Percentiles rank a stretch among this genome's conserved stretches.
phyloP scores from a whole-genome alignment of 1,140 invertebrate species.

The Aporrectodea caliginosa region DNA sequence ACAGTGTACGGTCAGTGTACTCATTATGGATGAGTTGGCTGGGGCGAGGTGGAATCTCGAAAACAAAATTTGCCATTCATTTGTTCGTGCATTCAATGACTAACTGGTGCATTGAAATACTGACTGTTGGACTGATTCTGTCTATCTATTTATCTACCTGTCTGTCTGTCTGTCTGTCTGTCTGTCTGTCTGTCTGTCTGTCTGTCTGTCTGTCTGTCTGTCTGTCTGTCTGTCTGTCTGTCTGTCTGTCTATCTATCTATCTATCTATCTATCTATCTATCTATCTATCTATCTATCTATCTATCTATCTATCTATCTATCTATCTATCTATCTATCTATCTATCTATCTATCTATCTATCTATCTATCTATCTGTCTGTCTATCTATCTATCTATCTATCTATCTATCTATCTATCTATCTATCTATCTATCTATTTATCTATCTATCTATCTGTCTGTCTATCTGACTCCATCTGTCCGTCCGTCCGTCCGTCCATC shows the following conservation, averaged over 20 bases:
- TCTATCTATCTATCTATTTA: background rate
- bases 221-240: background rate
- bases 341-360: too few relatives aligned
- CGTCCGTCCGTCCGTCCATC: background rate
- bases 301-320: background rate
- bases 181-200: background rate
- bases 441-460: background rate
- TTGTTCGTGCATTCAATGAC: too few relatives aligned
- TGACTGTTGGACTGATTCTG: too few relatives aligned
- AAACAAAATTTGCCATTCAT: too few relatives aligned
- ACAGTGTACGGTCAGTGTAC: too few relatives aligned
- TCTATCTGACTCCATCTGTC: background rate
- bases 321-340: too few relatives aligned
- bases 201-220: background rate
- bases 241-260: background rate
- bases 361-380: background rate
- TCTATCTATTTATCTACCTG: too few relatives aligned
- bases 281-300: background rate
- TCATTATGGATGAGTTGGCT: too few relatives aligned
- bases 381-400: too few relatives aligned
- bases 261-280: background rate
- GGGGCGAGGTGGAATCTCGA: too few relatives aligned
- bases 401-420: background rate
- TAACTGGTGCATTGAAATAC: too few relatives aligned
- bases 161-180: background rate